These are phyloP conservation scores for Euura lappo DNA, from an alignment of 1,140 invertebrate genomes.

Conservation along the genomic window DNA sequence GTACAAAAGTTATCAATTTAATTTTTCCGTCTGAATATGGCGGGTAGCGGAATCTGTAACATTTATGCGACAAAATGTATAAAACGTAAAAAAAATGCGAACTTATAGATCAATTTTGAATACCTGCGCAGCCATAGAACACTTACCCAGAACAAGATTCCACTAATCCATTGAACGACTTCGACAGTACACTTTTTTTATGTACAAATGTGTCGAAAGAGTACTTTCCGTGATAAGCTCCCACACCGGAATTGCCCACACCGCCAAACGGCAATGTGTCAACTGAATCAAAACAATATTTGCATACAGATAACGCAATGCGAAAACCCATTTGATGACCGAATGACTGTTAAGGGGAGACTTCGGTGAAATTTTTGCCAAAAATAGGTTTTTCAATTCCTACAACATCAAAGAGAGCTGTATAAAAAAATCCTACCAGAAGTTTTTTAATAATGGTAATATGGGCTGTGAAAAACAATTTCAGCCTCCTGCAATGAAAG, in stretches of 20 bases:
- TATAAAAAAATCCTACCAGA: too few relatives aligned
- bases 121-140: not conserved
- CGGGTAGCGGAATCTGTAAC: conserved; percentile 78
- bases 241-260: conserved; percentile 85
- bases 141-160: conserved; percentile 71
- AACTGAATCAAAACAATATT: too few relatives aligned
- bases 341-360: too few relatives aligned
- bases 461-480: too few relatives aligned
- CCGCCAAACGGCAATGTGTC: conserved; percentile 74
- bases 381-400: too few relatives aligned
- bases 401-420: too few relatives aligned
- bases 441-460: too few relatives aligned
- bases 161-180: conserved; percentile 67
- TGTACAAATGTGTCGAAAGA: conserved; percentile 90
- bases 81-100: not conserved
- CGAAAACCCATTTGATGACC: too few relatives aligned
- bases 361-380: too few relatives aligned
- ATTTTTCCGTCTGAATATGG: conserved; percentile 81
- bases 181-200: conserved; percentile 78
- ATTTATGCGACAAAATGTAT: conserved; percentile 24
- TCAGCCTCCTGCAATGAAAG: too few relatives aligned
- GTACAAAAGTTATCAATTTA: too few relatives aligned
- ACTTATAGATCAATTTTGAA: conserved; percentile 13
- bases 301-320: too few relatives aligned
- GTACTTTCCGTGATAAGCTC: conserved; percentile 88